Base-by-base conservation (phyloP, 2,797 vertebrate species). In the Thripadectes ignobilis region DNA sequence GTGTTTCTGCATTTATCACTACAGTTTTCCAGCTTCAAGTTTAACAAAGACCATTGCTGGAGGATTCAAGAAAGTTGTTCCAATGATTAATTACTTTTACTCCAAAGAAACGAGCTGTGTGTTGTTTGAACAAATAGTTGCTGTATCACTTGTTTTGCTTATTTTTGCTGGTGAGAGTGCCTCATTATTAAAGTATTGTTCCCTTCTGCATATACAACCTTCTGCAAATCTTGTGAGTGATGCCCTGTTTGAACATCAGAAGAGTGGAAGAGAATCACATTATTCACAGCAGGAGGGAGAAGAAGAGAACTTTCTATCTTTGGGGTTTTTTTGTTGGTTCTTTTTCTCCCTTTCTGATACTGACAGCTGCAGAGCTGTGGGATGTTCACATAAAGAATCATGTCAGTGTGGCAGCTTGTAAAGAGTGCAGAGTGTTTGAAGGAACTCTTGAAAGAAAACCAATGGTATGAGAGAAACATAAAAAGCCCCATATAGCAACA, bases 281-380 rank as follows among this genome's bases (percentile, higher is more conserved):
- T 68, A 61, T n/a, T 85, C 51, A 38, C 48, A 79, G 59, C 14
- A 87, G 43, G 24, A 72, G 69, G 13, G 3, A 4, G 38, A 68
- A 65, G 29, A 82, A 82, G 15, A 6, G 26, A 51, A 39, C 3
- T 46, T 66, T 21, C 8, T 68, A 2, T 30, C 34, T 59, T 71
- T 34, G 17, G 12, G 5, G 1, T 17, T 21, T 14, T 2, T 0
- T 12, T 69, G 26, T 36, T 18, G 8, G 1, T 29, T 55, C 23
- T 79, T 76, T 89, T 65, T 52, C 8, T 7, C 26, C 4, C 11
- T 63, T 88, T 90, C 30, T 92, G 41, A 41, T 32, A 14, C 9
- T 26, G 27, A 34, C 38, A 78, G 54, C 38, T 57, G 26, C 58
- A 87, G 54, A 81, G 21, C 23, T 87, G 69, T 20, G 29, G 41